Conservation (phyloP, 2,113 vertebrate genomes). For the Vulpes ferrilata region DNA sequence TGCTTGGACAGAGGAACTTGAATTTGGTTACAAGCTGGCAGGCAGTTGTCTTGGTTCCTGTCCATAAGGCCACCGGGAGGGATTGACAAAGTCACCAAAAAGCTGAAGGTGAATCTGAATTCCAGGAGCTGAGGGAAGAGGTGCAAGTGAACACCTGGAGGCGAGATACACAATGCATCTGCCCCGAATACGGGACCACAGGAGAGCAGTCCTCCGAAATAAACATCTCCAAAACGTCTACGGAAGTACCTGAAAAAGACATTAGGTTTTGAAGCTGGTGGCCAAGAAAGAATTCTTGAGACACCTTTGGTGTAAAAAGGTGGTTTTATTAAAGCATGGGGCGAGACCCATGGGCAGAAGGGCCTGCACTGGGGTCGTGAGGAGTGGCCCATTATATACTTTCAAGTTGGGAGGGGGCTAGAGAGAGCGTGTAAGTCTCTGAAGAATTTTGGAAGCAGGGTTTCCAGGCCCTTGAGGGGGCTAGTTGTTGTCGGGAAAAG, state of each 20-base stretch:
- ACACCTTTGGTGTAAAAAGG: too few relatives aligned
- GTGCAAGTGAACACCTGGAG: background rate
- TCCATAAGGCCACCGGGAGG: background rate
- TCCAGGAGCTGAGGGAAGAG: background rate
- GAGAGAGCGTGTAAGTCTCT: too few relatives aligned
- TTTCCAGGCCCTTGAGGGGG: too few relatives aligned
- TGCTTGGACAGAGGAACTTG: background rate
- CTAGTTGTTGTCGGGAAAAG: too few relatives aligned
- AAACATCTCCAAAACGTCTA: background rate
- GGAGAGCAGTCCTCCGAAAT: background rate
- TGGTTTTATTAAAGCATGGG: too few relatives aligned
- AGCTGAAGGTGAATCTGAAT: background rate
- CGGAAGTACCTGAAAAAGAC: background rate
- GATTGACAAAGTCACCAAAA: background rate
- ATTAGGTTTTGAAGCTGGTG: too few relatives aligned
- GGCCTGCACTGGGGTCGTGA: too few relatives aligned
- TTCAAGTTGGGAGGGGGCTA: too few relatives aligned
- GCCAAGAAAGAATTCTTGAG: too few relatives aligned
- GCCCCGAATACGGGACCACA: background rate
- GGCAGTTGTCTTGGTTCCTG: background rate
- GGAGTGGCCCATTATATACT: too few relatives aligned
- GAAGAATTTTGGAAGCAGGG: too few relatives aligned
- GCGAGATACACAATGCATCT: background rate
- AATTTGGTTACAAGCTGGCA: background rate
- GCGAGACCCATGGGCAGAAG: too few relatives aligned